Evolutionary conservation across 37 sponge, comb jelly and placozoan genomes (phyloP).

Genomic region (Crambe crambe): DNA sequence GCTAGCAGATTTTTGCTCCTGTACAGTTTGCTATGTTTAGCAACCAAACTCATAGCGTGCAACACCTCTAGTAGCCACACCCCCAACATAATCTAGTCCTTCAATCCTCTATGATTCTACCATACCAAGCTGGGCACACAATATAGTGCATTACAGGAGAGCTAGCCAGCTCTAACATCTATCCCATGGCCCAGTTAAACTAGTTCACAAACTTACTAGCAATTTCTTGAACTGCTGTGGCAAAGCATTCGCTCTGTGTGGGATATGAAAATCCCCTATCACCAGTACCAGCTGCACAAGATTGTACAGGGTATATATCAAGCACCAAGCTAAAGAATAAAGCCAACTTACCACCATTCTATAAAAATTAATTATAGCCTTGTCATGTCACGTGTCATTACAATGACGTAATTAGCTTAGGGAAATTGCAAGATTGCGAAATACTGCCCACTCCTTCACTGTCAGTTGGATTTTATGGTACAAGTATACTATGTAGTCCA

Average conservation of each 20-base stretch:
- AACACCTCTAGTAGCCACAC: too few relatives aligned
- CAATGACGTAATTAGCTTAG: background rate
- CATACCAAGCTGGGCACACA: too few relatives aligned
- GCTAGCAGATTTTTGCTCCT: too few relatives aligned
- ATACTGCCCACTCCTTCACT: background rate
- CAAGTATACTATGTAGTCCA: too few relatives aligned
- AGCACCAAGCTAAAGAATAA: background rate
- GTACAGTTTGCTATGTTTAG: too few relatives aligned
- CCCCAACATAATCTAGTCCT: too few relatives aligned
- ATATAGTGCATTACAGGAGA: too few relatives aligned
- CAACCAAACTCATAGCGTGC: too few relatives aligned
- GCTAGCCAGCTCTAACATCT: background rate
- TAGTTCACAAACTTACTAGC: slow-evolving; percentile 73
- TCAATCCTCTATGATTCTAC: too few relatives aligned
- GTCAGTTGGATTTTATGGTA: too few relatives aligned
- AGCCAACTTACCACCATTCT: slow-evolving; percentile 67
- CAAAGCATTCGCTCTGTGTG: slow-evolving; percentile 83
- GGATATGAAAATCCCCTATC: slow-evolving; percentile 98
- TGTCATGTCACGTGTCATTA: slow-evolving; percentile 50
- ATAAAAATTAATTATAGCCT: background rate
- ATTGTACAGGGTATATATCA: background rate
- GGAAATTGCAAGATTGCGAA: slow-evolving; percentile 2
- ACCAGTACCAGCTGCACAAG: slow-evolving; percentile 86
- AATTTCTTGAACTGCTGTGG: slow-evolving; percentile 97
- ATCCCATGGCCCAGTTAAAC: background rate